Percentiles rank a stretch among this genome's conserved stretches.
phyloP scores from a whole-genome alignment of 2,113 vertebrate genomes.

The Pitta sordida region DNA sequence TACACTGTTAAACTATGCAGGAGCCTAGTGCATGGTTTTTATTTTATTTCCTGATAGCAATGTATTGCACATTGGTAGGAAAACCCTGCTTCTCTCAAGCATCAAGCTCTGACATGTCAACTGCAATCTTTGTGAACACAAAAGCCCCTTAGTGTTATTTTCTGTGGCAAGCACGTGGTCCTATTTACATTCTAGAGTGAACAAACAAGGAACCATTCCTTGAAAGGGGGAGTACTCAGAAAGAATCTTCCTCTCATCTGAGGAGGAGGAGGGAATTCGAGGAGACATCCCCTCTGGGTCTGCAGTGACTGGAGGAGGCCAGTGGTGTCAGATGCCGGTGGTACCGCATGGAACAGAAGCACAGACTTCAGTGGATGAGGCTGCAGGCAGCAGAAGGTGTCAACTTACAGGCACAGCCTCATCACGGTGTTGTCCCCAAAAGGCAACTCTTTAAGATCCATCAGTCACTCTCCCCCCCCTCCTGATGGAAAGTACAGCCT shows the following conservation, averaged over 20 bases:
- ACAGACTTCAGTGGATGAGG: neutral
- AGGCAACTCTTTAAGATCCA: neutral
- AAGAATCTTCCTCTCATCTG: neutral
- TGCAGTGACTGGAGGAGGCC: neutral
- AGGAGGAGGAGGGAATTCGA: neutral
- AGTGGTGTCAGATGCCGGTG: accelerated
- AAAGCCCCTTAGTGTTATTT: neutral
- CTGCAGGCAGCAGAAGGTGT: neutral
- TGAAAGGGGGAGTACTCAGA: neutral
- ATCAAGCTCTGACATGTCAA: neutral
- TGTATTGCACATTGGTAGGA: neutral
- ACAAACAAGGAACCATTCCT: neutral
- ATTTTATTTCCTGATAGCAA: neutral
- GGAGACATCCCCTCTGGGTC: neutral
- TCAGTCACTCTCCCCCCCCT: neutral
- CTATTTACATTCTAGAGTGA: neutral
- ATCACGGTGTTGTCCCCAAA: neutral
- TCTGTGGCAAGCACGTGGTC: neutral
- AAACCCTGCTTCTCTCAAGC: neutral
- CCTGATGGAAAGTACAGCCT: neutral
- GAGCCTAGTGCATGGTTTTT: neutral
- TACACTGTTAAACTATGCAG: neutral
- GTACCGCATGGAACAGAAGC: accelerated
- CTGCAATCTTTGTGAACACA: neutral
- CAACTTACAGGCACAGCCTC: neutral